These are phyloP conservation scores for Akabosia matsudoensis DNA, from an alignment of 1,140 invertebrate species.

Conservation along the genomic window DNA sequence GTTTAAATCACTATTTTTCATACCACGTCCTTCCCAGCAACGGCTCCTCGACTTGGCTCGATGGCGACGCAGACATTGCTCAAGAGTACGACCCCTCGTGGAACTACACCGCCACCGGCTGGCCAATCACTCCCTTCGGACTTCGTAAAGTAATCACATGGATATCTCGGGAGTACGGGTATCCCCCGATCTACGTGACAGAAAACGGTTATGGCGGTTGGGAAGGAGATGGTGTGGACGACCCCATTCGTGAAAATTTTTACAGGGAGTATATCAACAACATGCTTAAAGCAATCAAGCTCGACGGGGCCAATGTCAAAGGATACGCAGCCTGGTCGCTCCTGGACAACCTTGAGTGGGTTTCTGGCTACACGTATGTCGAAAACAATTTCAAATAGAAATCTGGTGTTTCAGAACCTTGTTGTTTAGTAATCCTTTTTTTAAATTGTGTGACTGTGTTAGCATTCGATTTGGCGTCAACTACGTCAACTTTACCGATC, in stretches of 20 bases:
- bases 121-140: conserved; percentile 20
- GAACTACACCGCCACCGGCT: not conserved
- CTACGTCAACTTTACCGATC: conserved; percentile 32
- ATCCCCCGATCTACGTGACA: conserved; percentile 31
- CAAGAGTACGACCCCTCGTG: not conserved
- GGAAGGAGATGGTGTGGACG: not conserved
- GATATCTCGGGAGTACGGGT: conserved; percentile 32
- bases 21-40: not conserved
- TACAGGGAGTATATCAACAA: conserved; percentile 31
- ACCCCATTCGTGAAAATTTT: conserved; percentile 26
- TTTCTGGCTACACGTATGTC: conserved; percentile 43
- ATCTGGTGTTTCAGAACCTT: too few relatives aligned
- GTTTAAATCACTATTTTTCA: conserved; percentile 21
- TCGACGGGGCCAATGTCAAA: conserved; percentile 28
- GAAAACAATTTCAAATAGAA: not conserved
- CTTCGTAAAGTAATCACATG: conserved; percentile 34
- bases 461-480: conserved; percentile 31
- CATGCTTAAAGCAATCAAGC: conserved; percentile 20
- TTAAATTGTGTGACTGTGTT: not conserved
- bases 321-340: conserved; percentile 34
- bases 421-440: too few relatives aligned
- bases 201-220: conserved; percentile 31
- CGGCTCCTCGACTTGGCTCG: not conserved
- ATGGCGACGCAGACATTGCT: conserved; percentile 6
- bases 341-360: conserved; percentile 44